Base-by-base conservation (phyloP, 2,797 vertebrate species). In the Aeoliscus strigatus region DNA sequence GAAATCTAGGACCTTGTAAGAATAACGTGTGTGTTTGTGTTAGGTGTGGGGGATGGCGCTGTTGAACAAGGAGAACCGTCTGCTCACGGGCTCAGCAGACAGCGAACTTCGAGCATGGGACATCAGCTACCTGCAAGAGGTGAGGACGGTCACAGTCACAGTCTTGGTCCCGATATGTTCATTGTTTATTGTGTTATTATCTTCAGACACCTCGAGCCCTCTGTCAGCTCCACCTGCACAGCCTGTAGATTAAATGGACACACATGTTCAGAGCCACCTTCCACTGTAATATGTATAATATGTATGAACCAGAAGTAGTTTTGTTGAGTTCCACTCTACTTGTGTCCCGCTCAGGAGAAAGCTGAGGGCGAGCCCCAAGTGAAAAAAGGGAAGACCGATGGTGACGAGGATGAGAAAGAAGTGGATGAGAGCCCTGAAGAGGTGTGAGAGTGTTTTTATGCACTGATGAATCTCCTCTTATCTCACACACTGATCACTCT, bases 91-190 rank as follows among this genome's bases (percentile, higher is more conserved):
- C 6, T 90, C 93, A 1, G 88, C 90, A 1, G 96, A 99, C 89
- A 97, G 94, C 43, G 96, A 99, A 44, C 92, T 99, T 7, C 79
- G 96, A 35, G 93, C 87, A 27, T 99, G 96, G 96, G 88, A 93
- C 74, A 82, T 99, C 45, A 16, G 17, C 0, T 93, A 91, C 56
- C 73, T 92, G 32, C 65, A 93, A 36, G 89, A 92, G 91, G 96
- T 97, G 84, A 89, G 78, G 8, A 37, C 1, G 10, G 18, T 8
- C 9, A 12, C 4, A 21, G 18, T 6, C 18, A 6, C 18, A 21
- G 3, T 3, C 3, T 21, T 6, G 3, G 18, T 21, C 18, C 6
- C 3, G 18, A n/a, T n/a, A n/a, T 21, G 3, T 21, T 21, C 6
- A 21, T 6, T 21, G 3, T 21, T 21, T 21, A n/a, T n/a, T n/a